Percentiles rank a stretch among this genome's conserved stretches.
Evolutionary conservation across 2,113 vertebrate genomes (phyloP).

Genomic region (Orycteropus afer): DNA sequence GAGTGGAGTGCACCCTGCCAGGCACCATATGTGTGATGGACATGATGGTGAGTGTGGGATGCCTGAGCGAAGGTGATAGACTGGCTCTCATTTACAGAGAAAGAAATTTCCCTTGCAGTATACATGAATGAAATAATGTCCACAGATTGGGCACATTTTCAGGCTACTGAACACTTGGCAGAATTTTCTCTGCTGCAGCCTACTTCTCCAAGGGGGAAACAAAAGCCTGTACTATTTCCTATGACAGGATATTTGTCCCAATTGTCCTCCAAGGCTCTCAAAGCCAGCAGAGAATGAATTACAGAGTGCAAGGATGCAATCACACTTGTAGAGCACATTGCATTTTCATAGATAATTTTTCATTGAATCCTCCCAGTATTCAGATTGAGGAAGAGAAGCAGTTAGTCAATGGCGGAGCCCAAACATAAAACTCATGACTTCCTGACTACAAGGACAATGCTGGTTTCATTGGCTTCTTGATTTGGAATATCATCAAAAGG

Average conservation of each 20-base stretch:
- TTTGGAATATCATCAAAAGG: too few relatives aligned
- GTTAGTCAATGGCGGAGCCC: rapidly evolving
- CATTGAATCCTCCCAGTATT: rapidly evolving
- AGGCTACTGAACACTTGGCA: slow-evolving; percentile 12
- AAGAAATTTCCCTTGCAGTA: slow-evolving; percentile 52
- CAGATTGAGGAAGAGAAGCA: rapidly evolving
- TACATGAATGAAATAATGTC: neutral
- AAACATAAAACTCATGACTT: rapidly evolving
- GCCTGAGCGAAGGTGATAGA: slow-evolving; percentile 70
- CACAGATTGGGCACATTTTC: neutral
- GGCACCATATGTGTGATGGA: slow-evolving; percentile 77
- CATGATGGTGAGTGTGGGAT: slow-evolving; percentile 4
- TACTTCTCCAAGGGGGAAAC: neutral
- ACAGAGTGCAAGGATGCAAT: rapidly evolving
- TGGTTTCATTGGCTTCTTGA: slow-evolving; percentile 1
- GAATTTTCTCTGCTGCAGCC: neutral
- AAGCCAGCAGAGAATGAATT: neutral
- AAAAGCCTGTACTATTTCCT: neutral
- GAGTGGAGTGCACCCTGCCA: slow-evolving; percentile 66
- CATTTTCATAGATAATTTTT: rapidly evolving
- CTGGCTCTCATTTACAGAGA: neutral
- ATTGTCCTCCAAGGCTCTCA: neutral
- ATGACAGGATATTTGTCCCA: neutral
- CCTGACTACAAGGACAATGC: rapidly evolving
- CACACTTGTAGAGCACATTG: rapidly evolving